Base-by-base conservation (phyloP, 1,140 invertebrate genomes). In the Nixonia krombeini region DNA sequence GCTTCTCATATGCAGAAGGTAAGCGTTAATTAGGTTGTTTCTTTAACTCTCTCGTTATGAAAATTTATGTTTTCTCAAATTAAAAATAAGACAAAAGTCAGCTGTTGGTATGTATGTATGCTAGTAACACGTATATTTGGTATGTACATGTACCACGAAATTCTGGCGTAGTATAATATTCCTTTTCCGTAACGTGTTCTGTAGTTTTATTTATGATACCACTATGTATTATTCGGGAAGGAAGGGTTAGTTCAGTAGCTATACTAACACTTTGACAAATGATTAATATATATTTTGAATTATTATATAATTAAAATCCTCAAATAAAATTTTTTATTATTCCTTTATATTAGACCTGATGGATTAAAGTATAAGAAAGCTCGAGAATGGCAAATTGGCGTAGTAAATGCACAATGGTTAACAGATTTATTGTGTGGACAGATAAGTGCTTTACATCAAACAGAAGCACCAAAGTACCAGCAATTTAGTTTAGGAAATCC, bases 331-430 rank as follows among this genome's bases (percentile, higher is more conserved):
- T 31, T 51, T 17, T 17, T 28, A 33, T 46, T 59, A 44, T 12
- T 49, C 49, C 13, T 21, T 15, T 13, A n/a, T 75, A 81, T 35
- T 65, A 95, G 94, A 69, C 89, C 91, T 0, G 94, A 96, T 70
- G 96, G 96, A 21, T 86, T 86, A 38, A 98, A 98, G 82, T 96
- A 92, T 83, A 87, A 91, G 67, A 94, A 94, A 72, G 96, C 97
- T 0, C 89, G 93, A 35, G 94, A 98, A 80, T 98, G 95, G 94
- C 89, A 88, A 70, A 90, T 89, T 10, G 92, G 93, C 9, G 90
- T 96, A 1, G 96, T 99, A 0, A 98, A 96, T 82, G 91, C 93
- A 4, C 91, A 94, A 58, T 99, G 97, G 96, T 84, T 99, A 33
- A 95, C 93, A 47, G 96, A 99, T 81, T 88, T 99, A 28, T 87